phyloP scores from a whole-genome alignment of 2,113 vertebrate species.

The Thamnophis sirtalis region DNA sequence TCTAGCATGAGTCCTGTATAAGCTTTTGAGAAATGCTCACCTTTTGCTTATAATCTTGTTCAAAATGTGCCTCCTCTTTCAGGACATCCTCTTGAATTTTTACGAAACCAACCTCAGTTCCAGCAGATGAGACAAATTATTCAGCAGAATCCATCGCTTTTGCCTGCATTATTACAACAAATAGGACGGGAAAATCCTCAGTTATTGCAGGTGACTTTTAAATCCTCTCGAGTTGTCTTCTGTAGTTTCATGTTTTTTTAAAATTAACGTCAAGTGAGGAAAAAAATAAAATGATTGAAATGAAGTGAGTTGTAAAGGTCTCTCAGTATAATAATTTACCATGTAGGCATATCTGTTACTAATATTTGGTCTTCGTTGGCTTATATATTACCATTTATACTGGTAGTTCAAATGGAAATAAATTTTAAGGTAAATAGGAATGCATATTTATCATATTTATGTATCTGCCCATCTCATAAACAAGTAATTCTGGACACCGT shows the following conservation, averaged over 20 bases:
- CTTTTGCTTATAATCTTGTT: neutral
- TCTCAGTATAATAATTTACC: neutral
- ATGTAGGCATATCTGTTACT: neutral
- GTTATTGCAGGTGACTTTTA: constrained; percentile 82
- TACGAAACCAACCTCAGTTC: constrained; percentile 93
- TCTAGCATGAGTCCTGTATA: neutral
- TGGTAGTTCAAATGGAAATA: neutral
- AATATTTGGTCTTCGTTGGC: neutral
- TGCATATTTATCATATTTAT: neutral
- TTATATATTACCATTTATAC: neutral
- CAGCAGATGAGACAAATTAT: constrained; percentile 96
- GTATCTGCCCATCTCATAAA: neutral
- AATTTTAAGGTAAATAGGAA: neutral
- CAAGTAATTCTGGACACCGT: neutral
- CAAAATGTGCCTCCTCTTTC: constrained; percentile 26
- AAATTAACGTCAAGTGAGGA: neutral
- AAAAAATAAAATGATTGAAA: neutral
- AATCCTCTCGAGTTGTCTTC: constrained; percentile 14
- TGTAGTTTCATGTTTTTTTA: neutral
- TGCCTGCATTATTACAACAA: constrained; percentile 91
- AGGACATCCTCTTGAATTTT: constrained; percentile 92
- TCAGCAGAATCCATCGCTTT: constrained; percentile 91
- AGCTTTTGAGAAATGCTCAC: accelerated
- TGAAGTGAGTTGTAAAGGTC: neutral
- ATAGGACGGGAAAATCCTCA: constrained; percentile 94